Evolutionary conservation across 53 echinoderm and acorn worm species (phyloP), one percentile per base, ranked within the genome.

Genomic region (Temnopleurus reevesii): DNA sequence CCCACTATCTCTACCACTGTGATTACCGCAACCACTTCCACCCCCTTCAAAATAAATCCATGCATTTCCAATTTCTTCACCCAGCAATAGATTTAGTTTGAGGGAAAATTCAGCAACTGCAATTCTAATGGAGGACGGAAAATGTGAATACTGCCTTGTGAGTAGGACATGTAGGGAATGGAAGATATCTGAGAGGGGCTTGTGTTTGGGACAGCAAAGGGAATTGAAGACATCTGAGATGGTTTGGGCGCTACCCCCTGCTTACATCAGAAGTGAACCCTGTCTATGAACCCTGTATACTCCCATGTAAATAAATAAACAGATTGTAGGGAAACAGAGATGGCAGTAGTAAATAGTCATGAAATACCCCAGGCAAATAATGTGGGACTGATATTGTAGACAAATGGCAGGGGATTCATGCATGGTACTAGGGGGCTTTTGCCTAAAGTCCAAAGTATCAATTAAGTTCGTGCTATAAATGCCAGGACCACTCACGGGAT

Each of bases 261-360:
- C 63, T 33, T 81, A 18, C 59, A 79, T 29, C 89, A 71, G 53
- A 26, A n/a, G n/a, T 89, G 53, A 34, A 41, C 71, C 86, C 86
- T 61, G 53, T 63, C 86, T 83, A 8, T 35, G 45, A 86, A 65
- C 71, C 71, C 65, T 59, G 27, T 85, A 33, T 66, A 71, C 88
- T 33, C 55, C 29, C 19, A 47, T 87, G 88, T 87, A 65, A 87
- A 87, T 87, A 87, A 87, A 66, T 87, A 87, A 65, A 87, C 88
- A 87, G 30, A 87, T 87, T 87, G 51, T 17, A 47, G 49, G 61
- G 36, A 66, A 87, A 87, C 53, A 87, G 65, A 87, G 66, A 87
- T n/a, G n/a, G n/a, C 71, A 31, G 66, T 66, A 66, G 88, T 87
- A 86, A 86, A 83, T 86, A 86, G 35, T 59, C 26, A 60, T 59